Base-by-base conservation (phyloP, 2,888 invertebrate genomes). In the Drosophila colorata region DNA sequence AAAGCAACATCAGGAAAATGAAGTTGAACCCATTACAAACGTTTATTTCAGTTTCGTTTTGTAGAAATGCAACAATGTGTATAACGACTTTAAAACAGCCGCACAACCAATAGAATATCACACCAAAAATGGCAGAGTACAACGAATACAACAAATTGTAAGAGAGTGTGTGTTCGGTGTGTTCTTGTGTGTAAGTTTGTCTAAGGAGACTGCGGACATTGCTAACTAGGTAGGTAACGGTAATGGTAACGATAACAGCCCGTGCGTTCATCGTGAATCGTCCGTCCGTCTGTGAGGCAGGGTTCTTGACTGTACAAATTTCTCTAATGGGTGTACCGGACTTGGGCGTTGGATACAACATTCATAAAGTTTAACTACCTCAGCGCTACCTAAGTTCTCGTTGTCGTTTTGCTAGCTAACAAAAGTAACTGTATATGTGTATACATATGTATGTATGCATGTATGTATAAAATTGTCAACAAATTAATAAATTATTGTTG, bases 81-180 rank as follows among this genome's bases (percentile, higher is more conserved):
- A 90, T 90, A 90, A 86, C 89, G 88, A 71, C 72, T 67, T 63
- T 52, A 72, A 87, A 83, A 67, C 60, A 74, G 79, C 66, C 90
- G 90, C 90, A 90, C 90, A 90, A 90, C 90, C 91, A 87, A 91
- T 89, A 89, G 85, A 90, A 88, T 90, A 90, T 90, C 90, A 90
- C 90, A 90, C 90, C 85, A 87, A 88, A 88, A 76, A 82, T 83
- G 88, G 83, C 80, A 83, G 84, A 83, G 88, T 86, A 82, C 83
- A 88, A 88, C 86, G 80, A 86, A 83, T 83, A 69, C 77, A 81
- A 83, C 82, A 81, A 58, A 74, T 68, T 63, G 51, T 60, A 67
- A 72, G 43, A 72, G 51, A 60, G 37, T 14, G 51, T n/a, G 52
- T 46, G 40, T n/a, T n/a, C n/a, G n/a, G n/a, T 59, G 37, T 59